phyloP scores from a whole-genome alignment of 2,888 invertebrate species.

The Acleris literana region DNA sequence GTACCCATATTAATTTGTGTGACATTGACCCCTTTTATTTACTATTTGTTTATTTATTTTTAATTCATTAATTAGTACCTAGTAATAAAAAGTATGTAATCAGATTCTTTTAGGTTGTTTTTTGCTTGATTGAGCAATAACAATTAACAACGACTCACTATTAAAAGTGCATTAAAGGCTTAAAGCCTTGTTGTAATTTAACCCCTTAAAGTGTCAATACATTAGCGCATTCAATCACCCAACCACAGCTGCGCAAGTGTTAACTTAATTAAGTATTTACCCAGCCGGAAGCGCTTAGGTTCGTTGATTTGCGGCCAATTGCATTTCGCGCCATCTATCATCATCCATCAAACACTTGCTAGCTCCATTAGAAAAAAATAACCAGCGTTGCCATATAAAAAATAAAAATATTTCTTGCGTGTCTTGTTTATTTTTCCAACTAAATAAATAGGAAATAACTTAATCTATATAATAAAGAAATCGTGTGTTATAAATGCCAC shows the following conservation, averaged over 20 bases:
- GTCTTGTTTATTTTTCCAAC: not conserved
- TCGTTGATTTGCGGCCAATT: constrained; percentile 38
- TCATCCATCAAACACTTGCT: constrained; percentile 54
- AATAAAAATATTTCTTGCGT: not conserved
- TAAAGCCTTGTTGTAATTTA: not conserved
- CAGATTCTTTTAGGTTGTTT: no score
- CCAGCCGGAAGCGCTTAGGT: constrained; percentile 21
- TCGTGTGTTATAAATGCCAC: no score
- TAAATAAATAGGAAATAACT: no score
- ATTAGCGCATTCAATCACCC: constrained; percentile 15
- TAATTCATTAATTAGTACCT: no score
- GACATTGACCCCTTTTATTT: no score
- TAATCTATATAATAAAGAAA: no score
- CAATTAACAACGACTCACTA: no score
- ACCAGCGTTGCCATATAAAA: constrained; percentile 7
- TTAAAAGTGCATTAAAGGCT: no score
- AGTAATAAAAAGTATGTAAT: no score
- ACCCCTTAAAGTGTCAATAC: not conserved
- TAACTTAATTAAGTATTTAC: constrained; percentile 17
- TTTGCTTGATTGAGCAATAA: no score
- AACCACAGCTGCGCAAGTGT: constrained; percentile 9
- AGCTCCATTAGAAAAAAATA: constrained; percentile 38
- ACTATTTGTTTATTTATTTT: no score
- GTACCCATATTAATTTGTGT: no score
- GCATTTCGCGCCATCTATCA: constrained; percentile 54